Percentiles rank a stretch among this genome's conserved stretches.
phyloP scores from a whole-genome alignment of 2,113 vertebrate species.

The Oncorhynchus tshawytscha region DNA sequence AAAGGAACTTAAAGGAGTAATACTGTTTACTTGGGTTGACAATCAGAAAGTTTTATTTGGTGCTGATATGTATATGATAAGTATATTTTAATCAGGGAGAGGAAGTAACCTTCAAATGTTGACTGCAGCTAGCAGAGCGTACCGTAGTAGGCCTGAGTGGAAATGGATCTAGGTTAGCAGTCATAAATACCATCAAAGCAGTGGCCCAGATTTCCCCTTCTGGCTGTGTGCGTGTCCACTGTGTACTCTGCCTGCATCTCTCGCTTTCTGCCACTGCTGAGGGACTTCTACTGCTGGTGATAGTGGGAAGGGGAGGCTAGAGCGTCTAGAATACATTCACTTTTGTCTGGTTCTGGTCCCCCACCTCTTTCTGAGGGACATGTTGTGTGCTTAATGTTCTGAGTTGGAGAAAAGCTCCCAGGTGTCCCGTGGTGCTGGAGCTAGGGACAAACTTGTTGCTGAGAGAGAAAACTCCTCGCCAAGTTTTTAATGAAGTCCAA shows the following conservation, averaged over 20 bases:
- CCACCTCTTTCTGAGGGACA: conserved; percentile 30
- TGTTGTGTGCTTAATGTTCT: conserved; percentile 39
- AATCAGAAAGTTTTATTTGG: conserved; percentile 1
- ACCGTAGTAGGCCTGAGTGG: conserved; percentile 25
- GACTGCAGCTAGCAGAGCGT: conserved; percentile 14
- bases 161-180: conserved; percentile 43
- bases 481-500: conserved; percentile 51
- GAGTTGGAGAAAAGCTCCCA: conserved; percentile 34
- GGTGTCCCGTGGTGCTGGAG: conserved; percentile 39
- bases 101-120: conserved; percentile 1
- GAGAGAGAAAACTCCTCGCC: conserved; percentile 23
- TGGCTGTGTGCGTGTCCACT: conserved; percentile 45
- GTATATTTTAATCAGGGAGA: conserved; percentile 22
- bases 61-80: conserved; percentile 14
- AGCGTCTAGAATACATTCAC: not conserved
- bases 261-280: not conserved
- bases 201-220: conserved; percentile 41
- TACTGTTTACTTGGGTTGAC: conserved; percentile 33
- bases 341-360: conserved; percentile 19
- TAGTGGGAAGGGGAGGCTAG: not conserved
- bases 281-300: not conserved
- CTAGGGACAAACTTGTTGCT: conserved; percentile 30
- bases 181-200: conserved; percentile 49
- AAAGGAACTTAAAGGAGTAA: conserved; percentile 6
- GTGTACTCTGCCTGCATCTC: conserved; percentile 40